Evolutionary conservation across 2,797 vertebrate species (phyloP).

Genomic region (Oreochromis grahami): DNA sequence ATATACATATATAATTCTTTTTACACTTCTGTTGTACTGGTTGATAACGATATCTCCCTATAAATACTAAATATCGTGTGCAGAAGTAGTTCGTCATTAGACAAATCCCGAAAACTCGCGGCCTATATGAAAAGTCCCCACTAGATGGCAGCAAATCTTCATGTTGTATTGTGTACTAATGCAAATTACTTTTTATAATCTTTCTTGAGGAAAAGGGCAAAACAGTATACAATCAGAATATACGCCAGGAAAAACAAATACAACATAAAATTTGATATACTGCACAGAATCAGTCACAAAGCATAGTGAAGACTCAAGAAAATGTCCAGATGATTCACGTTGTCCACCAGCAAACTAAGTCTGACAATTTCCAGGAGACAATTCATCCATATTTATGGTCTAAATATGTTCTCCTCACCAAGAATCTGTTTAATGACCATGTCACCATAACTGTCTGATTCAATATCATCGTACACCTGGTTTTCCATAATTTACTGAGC

Average conservation of each 20-base stretch:
- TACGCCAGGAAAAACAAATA: not conserved
- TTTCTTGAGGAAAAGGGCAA: not conserved
- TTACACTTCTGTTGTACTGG: not conserved
- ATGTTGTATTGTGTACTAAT: not conserved
- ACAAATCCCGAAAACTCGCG: not conserved
- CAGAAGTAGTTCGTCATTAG: not conserved
- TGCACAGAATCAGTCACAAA: not conserved
- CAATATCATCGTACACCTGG: not conserved
- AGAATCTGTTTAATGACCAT: not conserved
- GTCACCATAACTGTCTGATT: not conserved
- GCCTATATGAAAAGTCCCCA: not conserved
- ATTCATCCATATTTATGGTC: not conserved
- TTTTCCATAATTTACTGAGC: not conserved
- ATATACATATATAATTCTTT: too few relatives aligned
- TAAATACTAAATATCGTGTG: not conserved
- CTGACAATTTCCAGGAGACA: not conserved
- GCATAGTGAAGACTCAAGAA: not conserved
- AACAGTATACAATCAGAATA: not conserved
- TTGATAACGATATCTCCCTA: not conserved
- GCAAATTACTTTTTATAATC: not conserved
- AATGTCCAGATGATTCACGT: not conserved
- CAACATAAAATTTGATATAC: not conserved
- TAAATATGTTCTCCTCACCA: not conserved
- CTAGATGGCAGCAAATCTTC: not conserved
- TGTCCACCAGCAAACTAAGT: not conserved